phyloP scores from a whole-genome alignment of 2,113 vertebrate genomes.

The Xiphias gladius region DNA sequence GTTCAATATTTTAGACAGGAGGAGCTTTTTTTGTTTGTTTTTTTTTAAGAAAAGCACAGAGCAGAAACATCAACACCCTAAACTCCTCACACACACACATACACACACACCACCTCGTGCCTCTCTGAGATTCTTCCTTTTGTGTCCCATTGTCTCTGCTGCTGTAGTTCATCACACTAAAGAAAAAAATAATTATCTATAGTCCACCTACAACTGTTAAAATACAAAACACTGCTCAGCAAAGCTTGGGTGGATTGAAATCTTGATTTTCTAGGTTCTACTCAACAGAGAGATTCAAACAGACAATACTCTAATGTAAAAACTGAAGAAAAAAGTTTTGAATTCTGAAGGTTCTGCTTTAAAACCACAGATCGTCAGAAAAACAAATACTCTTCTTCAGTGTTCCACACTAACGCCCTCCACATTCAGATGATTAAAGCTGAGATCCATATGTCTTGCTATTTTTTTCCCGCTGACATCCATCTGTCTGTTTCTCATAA shows the following conservation, averaged over 20 bases:
- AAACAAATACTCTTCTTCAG: background rate
- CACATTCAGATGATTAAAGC: conserved; percentile 43
- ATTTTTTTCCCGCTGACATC: conserved; percentile 6
- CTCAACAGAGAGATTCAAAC: background rate
- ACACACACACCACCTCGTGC: background rate
- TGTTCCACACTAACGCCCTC: background rate
- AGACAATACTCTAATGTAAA: background rate
- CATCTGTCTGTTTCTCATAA: conserved; percentile 38
- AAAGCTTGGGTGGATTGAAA: background rate
- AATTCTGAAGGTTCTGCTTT: background rate
- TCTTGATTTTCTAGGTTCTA: background rate
- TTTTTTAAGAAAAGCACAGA: background rate
- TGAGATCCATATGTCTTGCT: conserved; percentile 35
- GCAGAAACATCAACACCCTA: background rate
- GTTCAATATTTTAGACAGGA: conserved; percentile 26
- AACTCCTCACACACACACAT: background rate
- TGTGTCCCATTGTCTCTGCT: background rate
- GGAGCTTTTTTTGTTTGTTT: conserved; percentile 12
- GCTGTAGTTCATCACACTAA: background rate
- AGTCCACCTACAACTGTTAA: background rate
- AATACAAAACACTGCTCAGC: background rate
- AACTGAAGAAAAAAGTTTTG: background rate
- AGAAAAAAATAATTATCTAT: background rate
- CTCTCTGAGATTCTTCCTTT: background rate
- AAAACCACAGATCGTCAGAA: background rate